Base-by-base conservation (phyloP, 2,113 vertebrate species). In the Asarcornis scutulata region DNA sequence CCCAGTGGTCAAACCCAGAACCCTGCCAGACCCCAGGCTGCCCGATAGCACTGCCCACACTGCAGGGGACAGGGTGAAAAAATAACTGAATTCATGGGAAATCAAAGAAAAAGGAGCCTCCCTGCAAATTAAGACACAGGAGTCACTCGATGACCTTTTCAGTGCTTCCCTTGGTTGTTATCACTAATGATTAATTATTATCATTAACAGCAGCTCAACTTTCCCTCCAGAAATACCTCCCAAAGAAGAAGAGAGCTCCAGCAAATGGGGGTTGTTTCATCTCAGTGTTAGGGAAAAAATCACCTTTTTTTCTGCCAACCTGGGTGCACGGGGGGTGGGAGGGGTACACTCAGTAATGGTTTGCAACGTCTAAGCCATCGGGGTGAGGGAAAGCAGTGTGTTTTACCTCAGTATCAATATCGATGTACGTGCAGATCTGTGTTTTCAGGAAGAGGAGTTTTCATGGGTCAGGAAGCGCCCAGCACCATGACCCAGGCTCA, bases 41-140 rank as follows among this genome's bases (percentile, higher is more conserved):
- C 56, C 13, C n/a, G 3, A 0, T 7, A 7, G 16, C 17, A 15
- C 53, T 11, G 1, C 32, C 29, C 21, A 7, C 6, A 0, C 15
- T 2, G 0, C 0, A 0, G 27, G 31, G 23, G 71, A 71, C 0
- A 3, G 17, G 31, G 7, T 9, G 18, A 23, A 53, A 75, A 74
- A 74, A 6, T 0, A 13, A 2, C 1, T 1, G 0, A n/a, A 32
- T 48, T 29, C 7, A 50, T 50, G 3, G 27, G 11, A 85, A 72
- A 40, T 40, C 0, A 18, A 40, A n/a, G 4, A 10, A 9, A 40
- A 74, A 80, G 27, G 42, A 50, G 11, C 58, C 60, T 80, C 48
- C 59, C 58, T 16, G 36, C 9, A 50, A 88, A 72, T 21, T 6
- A 76, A 78, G 25, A 6, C 4, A 2, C 1, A 1, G 72, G 53